These are phyloP conservation scores for Cinclus cinclus DNA, from an alignment of 2,113 vertebrate genomes.

Conservation along the genomic window DNA sequence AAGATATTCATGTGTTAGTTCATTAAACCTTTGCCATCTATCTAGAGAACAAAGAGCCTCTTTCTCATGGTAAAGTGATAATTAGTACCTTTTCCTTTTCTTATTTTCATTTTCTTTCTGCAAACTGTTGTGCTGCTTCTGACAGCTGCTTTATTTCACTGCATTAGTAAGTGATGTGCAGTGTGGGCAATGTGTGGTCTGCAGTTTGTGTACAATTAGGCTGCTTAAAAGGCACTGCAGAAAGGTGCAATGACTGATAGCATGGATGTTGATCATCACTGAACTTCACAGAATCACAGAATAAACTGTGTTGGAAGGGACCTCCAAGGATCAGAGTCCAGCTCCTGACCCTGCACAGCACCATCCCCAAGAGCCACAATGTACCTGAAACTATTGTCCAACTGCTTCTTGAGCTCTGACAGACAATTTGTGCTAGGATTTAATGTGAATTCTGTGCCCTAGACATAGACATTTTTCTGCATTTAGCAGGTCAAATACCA, in stretches of 20 bases:
- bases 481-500: neutral
- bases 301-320: neutral
- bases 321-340: neutral
- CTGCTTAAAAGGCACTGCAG: neutral
- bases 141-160: neutral
- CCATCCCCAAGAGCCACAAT: neutral
- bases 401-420: neutral
- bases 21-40: neutral
- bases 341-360: neutral
- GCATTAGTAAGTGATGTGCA: neutral
- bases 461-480: neutral
- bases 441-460: neutral
- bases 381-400: neutral
- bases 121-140: neutral
- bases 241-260: neutral
- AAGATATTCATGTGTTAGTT: neutral
- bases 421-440: neutral
- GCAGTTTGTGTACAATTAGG: neutral
- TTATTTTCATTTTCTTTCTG: neutral
- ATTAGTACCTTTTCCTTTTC: neutral
- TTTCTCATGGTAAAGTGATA: neutral
- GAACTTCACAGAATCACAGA: neutral
- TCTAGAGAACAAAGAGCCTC: neutral
- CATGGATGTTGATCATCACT: neutral
- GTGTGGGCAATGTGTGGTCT: neutral